Conservation (phyloP, 1,140 invertebrate genomes). For the Melanaphis sacchari region DNA sequence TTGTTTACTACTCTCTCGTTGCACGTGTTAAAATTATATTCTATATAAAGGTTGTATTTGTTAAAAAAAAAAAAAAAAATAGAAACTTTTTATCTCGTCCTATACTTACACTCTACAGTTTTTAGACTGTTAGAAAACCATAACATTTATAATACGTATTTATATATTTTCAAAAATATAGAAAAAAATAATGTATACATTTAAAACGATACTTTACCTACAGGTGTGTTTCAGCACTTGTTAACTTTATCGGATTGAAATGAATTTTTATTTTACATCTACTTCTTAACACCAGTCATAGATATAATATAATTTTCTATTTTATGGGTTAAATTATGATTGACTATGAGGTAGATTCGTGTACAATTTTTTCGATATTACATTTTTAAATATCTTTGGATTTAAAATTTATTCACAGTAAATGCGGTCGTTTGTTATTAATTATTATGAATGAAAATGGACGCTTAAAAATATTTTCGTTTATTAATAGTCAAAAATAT, state of each 20-base stretch:
- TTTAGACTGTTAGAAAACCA: neutral
- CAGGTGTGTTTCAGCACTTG: neutral
- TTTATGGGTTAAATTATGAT: too few relatives aligned
- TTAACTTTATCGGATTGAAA: neutral
- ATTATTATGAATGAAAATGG: too few relatives aligned
- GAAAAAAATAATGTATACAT: neutral
- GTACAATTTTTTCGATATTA: too few relatives aligned
- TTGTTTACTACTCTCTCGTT: conserved; percentile 6
- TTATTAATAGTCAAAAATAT: too few relatives aligned
- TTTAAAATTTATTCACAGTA: too few relatives aligned
- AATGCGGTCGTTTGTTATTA: too few relatives aligned
- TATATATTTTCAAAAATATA: neutral
- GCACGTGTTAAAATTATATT: neutral
- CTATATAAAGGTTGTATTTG: neutral
- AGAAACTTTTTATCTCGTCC: neutral
- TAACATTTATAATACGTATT: neutral
- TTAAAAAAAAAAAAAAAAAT: neutral
- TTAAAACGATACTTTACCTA: neutral
- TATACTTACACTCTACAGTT: neutral
- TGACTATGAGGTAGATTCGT: too few relatives aligned
- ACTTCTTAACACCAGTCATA: too few relatives aligned
- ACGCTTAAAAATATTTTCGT: too few relatives aligned
- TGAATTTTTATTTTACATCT: too few relatives aligned
- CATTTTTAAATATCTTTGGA: too few relatives aligned
- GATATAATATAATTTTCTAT: too few relatives aligned